Base-by-base conservation (phyloP, 2,797 vertebrate genomes). In the Pantherophis alleghaniensis region DNA sequence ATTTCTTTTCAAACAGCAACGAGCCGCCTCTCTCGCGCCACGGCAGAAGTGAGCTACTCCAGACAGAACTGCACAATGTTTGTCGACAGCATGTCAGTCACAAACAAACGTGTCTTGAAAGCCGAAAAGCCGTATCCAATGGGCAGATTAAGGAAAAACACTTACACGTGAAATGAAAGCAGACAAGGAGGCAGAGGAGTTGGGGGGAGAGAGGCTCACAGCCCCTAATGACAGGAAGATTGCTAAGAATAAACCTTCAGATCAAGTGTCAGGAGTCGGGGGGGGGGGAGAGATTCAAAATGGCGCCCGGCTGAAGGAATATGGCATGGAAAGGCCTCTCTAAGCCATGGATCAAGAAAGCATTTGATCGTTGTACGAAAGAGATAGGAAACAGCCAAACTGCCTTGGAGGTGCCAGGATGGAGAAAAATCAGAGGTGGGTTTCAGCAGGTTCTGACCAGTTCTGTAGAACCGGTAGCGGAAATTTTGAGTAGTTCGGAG, bases 251-350 rank as follows among this genome's bases (percentile, higher is more conserved):
- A 94, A 91, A 87, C 91, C 97, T 96, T 95, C 96, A 96, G 95
- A 97, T 95, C 88, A 94, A 92, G 97, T 97, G 98, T 98, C 98
- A 97, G 98, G 97, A 98, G 98, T 98, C 98, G 96, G 96, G 93
- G 47, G 1, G 51, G n/a, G n/a, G n/a, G n/a, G n/a, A n/a, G n/a
- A 95, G 95, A 93, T 93, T 2, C 11, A 93, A 98, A 98, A 98
- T 98, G 97, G 97, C 97, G 98, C 97, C 97, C 96, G 95, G 98
- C 97, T 97, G 96, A 93, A 96, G 98, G 98, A 98, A 98, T 98
- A 98, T 98, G 98, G 98, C 97, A 98, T 98, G 98, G 97, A 97
- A 97, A 97, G 94, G 91, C 95, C 87, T 0, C 79, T 92, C 55
- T 87, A 1, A 63, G 9, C 90, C 89, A 47, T 0, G 92, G 92